Percentiles rank a stretch among this genome's conserved stretches.
Conservation (phyloP, 2,797 vertebrate species). For the Gastrophryne carolinensis region DNA sequence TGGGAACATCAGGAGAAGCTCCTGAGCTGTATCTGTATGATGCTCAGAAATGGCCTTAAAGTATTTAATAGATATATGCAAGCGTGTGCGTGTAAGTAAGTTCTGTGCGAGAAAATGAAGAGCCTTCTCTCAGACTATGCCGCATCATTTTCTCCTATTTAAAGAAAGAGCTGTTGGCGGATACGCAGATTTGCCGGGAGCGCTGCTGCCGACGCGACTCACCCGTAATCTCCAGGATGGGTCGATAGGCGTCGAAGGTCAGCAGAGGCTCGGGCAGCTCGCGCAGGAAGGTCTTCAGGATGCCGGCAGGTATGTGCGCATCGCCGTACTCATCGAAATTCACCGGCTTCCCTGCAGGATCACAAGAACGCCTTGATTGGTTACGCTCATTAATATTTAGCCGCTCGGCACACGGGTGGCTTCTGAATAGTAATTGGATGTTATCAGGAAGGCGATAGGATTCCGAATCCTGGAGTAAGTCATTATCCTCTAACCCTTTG, state of each 20-base stretch:
- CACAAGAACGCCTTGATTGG: not conserved
- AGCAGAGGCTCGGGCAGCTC: conserved; percentile 83
- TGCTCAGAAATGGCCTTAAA: no score
- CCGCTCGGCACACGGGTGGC: not conserved
- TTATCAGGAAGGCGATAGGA: not conserved
- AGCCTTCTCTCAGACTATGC: no score
- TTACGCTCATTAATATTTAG: conserved; percentile 22
- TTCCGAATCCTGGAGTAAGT: not conserved
- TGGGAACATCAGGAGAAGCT: no score
- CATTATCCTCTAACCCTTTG: not conserved
- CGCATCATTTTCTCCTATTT: no score
- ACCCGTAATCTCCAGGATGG: conserved; percentile 76
- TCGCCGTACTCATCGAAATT: conserved; percentile 73
- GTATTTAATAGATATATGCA: no score
- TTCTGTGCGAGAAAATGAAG: no score
- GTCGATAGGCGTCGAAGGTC: conserved; percentile 73
- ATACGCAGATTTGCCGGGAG: no score
- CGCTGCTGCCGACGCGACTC: conserved; percentile 56
- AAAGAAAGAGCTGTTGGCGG: no score
- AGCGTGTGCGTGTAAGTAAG: no score
- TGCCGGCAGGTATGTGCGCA: conserved; percentile 76
- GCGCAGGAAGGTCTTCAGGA: conserved; percentile 84
- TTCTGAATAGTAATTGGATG: not conserved
- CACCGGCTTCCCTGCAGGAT: conserved; percentile 75
- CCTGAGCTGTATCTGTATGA: no score